Percentiles rank a stretch among this genome's conserved stretches.
Evolutionary conservation across 2,113 vertebrate species (phyloP).

Genomic region (Marcusenius ussheri): DNA sequence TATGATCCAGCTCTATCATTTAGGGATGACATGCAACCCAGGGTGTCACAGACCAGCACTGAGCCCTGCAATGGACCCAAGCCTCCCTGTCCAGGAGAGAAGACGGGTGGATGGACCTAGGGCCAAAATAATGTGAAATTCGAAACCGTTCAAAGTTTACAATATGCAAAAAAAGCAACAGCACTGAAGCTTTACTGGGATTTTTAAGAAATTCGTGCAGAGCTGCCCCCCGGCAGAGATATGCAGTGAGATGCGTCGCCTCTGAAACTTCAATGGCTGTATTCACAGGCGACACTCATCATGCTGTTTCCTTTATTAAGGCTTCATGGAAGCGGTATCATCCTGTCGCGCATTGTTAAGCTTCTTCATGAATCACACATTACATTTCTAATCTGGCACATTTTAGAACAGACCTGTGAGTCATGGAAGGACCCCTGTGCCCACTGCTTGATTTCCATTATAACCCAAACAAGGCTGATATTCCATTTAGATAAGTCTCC

Average conservation of each 20-base stretch:
- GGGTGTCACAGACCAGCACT: background rate
- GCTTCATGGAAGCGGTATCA: conserved; percentile 38
- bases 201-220: conserved; percentile 23
- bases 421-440: conserved; percentile 49
- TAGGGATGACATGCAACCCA: background rate
- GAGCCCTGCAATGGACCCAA: background rate
- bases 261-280: conserved; percentile 40
- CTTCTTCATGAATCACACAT: conserved; percentile 50
- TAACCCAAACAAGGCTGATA: conserved; percentile 64
- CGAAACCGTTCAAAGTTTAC: conserved; percentile 9
- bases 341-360: conserved; percentile 47
- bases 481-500: conserved; percentile 72
- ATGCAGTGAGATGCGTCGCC: conserved; percentile 25
- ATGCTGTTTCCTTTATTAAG: conserved; percentile 52
- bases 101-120: background rate
- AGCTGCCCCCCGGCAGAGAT: conserved; percentile 3
- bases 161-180: conserved; percentile 18
- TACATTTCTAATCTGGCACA: conserved; percentile 62
- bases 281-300: conserved; percentile 41
- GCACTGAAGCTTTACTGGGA: background rate
- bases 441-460: conserved; percentile 59
- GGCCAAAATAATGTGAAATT: background rate
- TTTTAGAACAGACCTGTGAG: conserved; percentile 54
- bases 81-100: background rate
- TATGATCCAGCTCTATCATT: background rate